Evolutionary conservation across 2,888 invertebrate genomes (phyloP).

Genomic region (Apamea epomidion): DNA sequence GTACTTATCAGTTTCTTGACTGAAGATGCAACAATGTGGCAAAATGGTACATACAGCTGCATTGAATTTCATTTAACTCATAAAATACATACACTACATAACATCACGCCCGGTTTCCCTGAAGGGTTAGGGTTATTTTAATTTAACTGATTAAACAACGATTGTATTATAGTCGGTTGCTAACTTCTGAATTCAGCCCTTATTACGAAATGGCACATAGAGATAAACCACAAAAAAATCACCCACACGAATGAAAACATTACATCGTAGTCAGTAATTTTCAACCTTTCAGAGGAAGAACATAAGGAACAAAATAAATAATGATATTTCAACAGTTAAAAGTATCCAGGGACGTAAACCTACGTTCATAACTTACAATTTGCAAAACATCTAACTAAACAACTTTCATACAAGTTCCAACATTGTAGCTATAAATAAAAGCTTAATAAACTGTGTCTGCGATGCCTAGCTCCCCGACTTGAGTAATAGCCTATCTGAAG

Average conservation of each 20-base stretch:
- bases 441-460: constrained; percentile 38
- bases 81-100: too few species aligned
- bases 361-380: constrained; percentile 18
- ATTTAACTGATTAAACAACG: too few species aligned
- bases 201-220: neutral
- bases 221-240: too few species aligned
- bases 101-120: too few species aligned
- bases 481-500: constrained; percentile 45
- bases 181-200: too few species aligned
- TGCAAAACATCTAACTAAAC: constrained; percentile 14
- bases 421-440: constrained; percentile 34
- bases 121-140: too few species aligned
- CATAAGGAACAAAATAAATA: neutral
- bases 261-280: neutral
- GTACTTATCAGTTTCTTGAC: neutral
- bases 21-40: neutral
- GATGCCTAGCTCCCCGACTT: constrained; percentile 30
- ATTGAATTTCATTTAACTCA: too few species aligned
- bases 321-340: constrained; percentile 6
- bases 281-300: neutral
- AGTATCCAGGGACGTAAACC: neutral
- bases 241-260: too few species aligned
- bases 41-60: too few species aligned
- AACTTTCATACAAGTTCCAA: constrained; percentile 33
- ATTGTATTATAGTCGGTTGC: too few species aligned